Conservation (phyloP, 2,797 vertebrate genomes). For the Epinephelus malabaricus region DNA sequence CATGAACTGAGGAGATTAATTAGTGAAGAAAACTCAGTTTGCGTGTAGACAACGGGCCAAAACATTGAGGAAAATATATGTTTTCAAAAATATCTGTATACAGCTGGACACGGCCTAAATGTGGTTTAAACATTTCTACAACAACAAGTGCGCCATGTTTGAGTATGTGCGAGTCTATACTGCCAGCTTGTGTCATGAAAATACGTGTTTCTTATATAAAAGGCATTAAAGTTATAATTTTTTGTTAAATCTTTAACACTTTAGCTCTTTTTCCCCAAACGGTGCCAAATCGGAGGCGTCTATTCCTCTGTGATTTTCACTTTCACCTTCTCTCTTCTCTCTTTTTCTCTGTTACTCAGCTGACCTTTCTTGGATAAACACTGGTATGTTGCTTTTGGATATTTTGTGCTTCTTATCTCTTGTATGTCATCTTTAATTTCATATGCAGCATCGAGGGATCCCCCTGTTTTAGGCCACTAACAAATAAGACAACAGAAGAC, state of each 20-base stretch:
- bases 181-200: not conserved
- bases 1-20: too few species aligned
- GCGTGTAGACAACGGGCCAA: too few species aligned
- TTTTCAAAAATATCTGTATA: too few species aligned
- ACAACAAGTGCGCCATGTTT: not conserved
- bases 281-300: not conserved
- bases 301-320: constrained; percentile 29
- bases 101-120: too few species aligned
- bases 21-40: too few species aligned
- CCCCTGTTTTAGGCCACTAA: constrained; percentile 1
- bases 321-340: constrained; percentile 56
- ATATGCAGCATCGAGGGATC: not conserved
- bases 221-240: not conserved
- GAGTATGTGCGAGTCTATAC: not conserved
- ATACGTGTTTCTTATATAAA: not conserved
- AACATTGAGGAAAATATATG: too few species aligned
- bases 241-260: not conserved
- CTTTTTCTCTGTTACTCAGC: constrained; percentile 73
- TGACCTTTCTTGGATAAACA: constrained; percentile 78
- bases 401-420: constrained; percentile 15
- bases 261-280: not conserved
- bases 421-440: constrained; percentile 2
- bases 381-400: constrained; percentile 80
- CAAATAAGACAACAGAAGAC: not conserved
- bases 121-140: not conserved